Evolutionary conservation across 2,888 invertebrate genomes (phyloP), one percentile per base, ranked within the genome.

Genomic region (Dione vanillae): DNA sequence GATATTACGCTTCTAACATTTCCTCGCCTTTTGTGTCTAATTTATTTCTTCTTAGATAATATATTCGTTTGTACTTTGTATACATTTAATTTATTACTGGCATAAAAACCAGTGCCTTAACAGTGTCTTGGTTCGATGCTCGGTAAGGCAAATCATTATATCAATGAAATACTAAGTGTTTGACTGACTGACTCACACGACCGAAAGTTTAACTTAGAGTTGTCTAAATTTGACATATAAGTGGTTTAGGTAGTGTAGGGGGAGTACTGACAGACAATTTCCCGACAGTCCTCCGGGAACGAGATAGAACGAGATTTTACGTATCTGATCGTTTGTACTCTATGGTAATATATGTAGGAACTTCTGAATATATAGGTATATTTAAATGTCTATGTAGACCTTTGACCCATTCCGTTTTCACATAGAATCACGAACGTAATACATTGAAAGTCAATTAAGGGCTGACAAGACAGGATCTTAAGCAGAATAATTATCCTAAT

Each of bases 401-500:
- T 45, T 47, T 11, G 43, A 62, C 16, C 35, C 43, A n/a, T 62
- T 27, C 9, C 47, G 37, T 10, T 49, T 49, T 16, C 12, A 11
- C 8, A 37, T 12, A 12, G n/a, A 37, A 49, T 62, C 35, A 35
- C 37, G 45, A 37, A 45, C 19, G 27, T 16, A 62, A 49, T 49
- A 43, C 45, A 62, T 45, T 49, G 62, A 43, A 67, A 68, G 59
- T 65, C 65, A 59, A 72, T 72, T 65, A 65, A 61, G 27, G 37
- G 59, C 69, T 65, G 65, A 72, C 69, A 27, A 61, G 41, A 72
- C 65, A 62, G 35, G 20, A 65, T 62, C 65, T 65, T 54, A 54
- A 65, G 54, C 65, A 54, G 51, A 61, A 61, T 69, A 72, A 72
- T 72, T 71, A 68, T 43, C 56, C 49, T 35, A 51, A 61, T 65